Conservation (phyloP, 1,140 invertebrate genomes). For the Tetramorium simillimum region DNA sequence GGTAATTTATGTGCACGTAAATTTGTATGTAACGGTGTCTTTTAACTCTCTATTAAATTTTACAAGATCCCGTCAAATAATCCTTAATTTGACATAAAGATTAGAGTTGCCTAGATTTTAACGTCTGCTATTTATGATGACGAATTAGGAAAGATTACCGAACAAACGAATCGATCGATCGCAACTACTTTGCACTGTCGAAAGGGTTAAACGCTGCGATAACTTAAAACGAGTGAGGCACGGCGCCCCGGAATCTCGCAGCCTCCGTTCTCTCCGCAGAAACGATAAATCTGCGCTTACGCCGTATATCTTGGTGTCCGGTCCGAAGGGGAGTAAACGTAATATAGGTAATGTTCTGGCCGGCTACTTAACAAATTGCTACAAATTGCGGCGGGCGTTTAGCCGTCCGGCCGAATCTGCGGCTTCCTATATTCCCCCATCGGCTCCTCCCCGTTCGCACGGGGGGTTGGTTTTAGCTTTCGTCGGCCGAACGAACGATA, state of each 20-base stretch:
- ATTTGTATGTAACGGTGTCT: not conserved
- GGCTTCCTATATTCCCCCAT: slow-evolving; percentile 49
- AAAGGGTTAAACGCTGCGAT: slow-evolving; percentile 23
- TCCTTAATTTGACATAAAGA: not conserved
- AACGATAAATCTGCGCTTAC: slow-evolving; percentile 82
- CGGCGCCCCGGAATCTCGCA: slow-evolving; percentile 21
- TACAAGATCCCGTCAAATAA: not conserved
- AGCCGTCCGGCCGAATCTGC: slow-evolving; percentile 73
- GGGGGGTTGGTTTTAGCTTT: slow-evolving; percentile 57
- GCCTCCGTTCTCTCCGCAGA: slow-evolving; percentile 29
- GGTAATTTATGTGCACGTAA: not conserved
- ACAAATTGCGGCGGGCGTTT: slow-evolving; percentile 85
- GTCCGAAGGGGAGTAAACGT: slow-evolving; percentile 73
- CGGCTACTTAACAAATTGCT: slow-evolving; percentile 86
- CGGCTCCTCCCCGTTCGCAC: slow-evolving; percentile 11
- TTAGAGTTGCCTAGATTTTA: not conserved
- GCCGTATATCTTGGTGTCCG: slow-evolving; percentile 79
- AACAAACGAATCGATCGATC: not conserved
- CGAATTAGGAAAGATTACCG: not conserved
- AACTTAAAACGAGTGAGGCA: slow-evolving; percentile 24
- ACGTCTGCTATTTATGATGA: not conserved
- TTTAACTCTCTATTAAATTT: not conserved
- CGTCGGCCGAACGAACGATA: slow-evolving; percentile 59
- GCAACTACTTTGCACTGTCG: not conserved
- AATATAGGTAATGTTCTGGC: slow-evolving; percentile 85